A percentile compares a stretch with the other conserved stretches of the same genome.
These are phyloP conservation scores for Sparidentex hasta DNA, from an alignment of 2,797 vertebrate species.

Conservation along the genomic window DNA sequence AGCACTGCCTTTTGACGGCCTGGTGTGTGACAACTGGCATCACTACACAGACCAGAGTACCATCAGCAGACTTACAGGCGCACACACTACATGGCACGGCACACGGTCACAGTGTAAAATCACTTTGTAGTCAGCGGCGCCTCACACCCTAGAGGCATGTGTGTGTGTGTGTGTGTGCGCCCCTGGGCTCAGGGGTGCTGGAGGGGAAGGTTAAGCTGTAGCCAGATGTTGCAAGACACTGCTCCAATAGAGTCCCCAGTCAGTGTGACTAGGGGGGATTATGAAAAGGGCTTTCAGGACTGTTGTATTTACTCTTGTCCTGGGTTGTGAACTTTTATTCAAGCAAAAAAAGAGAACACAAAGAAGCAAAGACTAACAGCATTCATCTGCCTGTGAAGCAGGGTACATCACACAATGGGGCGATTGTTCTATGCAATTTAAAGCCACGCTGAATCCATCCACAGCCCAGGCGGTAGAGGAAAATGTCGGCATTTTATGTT, in stretches of 20 bases:
- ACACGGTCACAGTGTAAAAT: constrained; percentile 81
- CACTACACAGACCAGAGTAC: constrained; percentile 78
- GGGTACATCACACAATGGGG: fast-evolving
- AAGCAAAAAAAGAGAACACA: constrained; percentile 35
- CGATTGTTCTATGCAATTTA: constrained; percentile 6
- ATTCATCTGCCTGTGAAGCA: constrained; percentile 15
- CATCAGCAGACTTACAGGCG: constrained; percentile 71
- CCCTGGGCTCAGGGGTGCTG: constrained; percentile 66
- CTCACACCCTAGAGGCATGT: constrained; percentile 66
- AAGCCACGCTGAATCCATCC: neutral
- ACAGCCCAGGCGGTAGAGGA: neutral
- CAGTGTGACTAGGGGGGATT: constrained; percentile 67
- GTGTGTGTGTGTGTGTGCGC: constrained; percentile 37
- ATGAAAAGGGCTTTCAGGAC: constrained; percentile 68
- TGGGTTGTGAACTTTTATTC: constrained; percentile 56
- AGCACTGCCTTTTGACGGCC: constrained; percentile 79
- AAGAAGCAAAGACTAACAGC: constrained; percentile 19
- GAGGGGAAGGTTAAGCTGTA: constrained; percentile 78
- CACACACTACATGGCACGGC: constrained; percentile 69
- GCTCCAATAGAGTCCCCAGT: constrained; percentile 68
- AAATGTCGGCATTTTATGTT: too few species aligned
- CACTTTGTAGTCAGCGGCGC: constrained; percentile 81
- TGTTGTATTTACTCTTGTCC: constrained; percentile 55
- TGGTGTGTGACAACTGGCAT: constrained; percentile 81
- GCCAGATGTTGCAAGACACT: constrained; percentile 80